Conservation (phyloP, 2,797 vertebrate species). For the Adrianichthys oophorus region DNA sequence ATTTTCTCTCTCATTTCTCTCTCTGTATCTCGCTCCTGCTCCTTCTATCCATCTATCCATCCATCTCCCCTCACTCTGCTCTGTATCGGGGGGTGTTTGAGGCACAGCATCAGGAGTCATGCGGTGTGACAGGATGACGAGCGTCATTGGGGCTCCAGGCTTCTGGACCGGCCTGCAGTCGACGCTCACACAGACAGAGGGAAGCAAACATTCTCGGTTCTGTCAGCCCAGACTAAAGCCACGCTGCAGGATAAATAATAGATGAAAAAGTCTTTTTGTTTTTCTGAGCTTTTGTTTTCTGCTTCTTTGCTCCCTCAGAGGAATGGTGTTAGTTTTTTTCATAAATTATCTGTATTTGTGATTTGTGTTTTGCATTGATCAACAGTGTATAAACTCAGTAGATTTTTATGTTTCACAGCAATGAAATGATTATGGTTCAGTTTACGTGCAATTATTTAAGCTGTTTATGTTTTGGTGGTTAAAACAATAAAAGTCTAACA, state of each 20-base stretch:
- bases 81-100: conserved; percentile 42
- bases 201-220: conserved; percentile 20
- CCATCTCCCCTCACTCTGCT: conserved; percentile 22
- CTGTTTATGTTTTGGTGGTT: no score
- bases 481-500: no score
- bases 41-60: conserved; percentile 25
- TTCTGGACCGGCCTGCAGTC: conserved; percentile 24
- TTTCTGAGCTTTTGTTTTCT: conserved; percentile 1
- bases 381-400: no score
- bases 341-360: no score
- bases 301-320: not conserved
- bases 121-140: conserved; percentile 55
- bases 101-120: conserved; percentile 49
- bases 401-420: no score
- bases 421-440: no score
- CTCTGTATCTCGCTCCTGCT: conserved; percentile 35
- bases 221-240: conserved; percentile 13
- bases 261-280: conserved; percentile 8
- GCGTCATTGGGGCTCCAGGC: conserved; percentile 28
- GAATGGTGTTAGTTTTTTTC: not conserved
- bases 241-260: conserved; percentile 22
- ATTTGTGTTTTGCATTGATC: no score
- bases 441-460: no score
- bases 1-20: conserved; percentile 10
- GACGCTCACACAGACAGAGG: conserved; percentile 1